Percentiles rank a stretch among this genome's conserved stretches.
Evolutionary conservation across 1,140 invertebrate genomes (phyloP).

Genomic region (Aporrectodea caliginosa): DNA sequence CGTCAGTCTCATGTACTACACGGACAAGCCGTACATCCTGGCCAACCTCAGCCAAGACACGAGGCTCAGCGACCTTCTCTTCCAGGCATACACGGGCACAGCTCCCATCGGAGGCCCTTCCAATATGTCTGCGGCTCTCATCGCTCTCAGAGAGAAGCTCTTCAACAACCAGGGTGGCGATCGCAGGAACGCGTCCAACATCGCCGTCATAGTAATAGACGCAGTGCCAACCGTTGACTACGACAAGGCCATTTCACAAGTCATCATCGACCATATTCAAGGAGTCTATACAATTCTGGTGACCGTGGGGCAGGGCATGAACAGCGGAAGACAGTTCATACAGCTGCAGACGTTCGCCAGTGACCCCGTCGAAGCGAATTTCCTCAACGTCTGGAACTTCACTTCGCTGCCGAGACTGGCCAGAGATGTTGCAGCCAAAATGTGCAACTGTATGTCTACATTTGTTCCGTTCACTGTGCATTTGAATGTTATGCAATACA

Average conservation of each 20-base stretch:
- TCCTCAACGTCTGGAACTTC: slow-evolving; percentile 26
- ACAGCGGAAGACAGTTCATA: slow-evolving; percentile 23
- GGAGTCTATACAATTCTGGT: slow-evolving; percentile 23
- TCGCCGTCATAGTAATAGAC: slow-evolving; percentile 22
- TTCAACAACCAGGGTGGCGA: slow-evolving; percentile 23
- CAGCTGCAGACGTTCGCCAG: slow-evolving; percentile 23
- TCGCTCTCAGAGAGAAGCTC: not conserved
- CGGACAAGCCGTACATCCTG: not conserved
- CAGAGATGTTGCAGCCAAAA: slow-evolving; percentile 10
- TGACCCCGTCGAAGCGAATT: slow-evolving; percentile 27
- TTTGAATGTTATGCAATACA: too few species aligned
- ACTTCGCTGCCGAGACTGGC: not conserved
- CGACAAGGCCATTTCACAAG: not conserved
- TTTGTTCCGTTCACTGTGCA: too few species aligned
- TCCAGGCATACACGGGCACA: not conserved
- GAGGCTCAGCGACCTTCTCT: not conserved
- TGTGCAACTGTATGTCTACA: slow-evolving; percentile 32
- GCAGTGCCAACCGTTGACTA: slow-evolving; percentile 19
- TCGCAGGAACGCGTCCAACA: slow-evolving; percentile 18
- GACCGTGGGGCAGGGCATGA: slow-evolving; percentile 23
- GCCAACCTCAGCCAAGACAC: not conserved
- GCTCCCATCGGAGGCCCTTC: not conserved
- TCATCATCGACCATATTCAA: slow-evolving; percentile 8
- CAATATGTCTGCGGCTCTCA: not conserved
- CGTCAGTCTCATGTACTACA: not conserved